Conservation (phyloP, 2,888 invertebrate genomes). For the Liopterus haemorrhoidalis region DNA sequence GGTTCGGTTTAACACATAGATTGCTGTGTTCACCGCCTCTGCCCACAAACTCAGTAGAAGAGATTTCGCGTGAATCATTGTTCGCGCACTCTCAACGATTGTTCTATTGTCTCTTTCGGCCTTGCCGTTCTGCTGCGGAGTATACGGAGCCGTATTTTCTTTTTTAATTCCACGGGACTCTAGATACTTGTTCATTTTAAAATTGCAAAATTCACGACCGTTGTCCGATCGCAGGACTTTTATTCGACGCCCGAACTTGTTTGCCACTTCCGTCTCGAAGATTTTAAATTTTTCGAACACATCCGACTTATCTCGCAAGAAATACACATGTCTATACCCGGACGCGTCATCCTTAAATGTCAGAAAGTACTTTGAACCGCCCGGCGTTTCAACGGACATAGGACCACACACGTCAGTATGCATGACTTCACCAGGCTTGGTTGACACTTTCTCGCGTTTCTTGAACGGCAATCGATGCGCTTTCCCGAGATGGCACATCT, state of each 20-base stretch:
- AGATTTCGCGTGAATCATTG: constrained; percentile 35
- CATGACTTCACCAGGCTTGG: constrained; percentile 27
- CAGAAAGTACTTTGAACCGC: constrained; percentile 24
- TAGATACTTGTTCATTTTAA: constrained; percentile 23
- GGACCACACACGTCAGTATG: constrained; percentile 26
- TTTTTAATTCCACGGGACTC: constrained; percentile 30
- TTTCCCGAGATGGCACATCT: constrained; percentile 27
- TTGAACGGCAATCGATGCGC: constrained; percentile 26
- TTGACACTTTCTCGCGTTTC: not conserved
- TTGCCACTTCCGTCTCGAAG: constrained; percentile 19
- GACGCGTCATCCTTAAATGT: constrained; percentile 28
- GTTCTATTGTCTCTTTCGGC: constrained; percentile 37
- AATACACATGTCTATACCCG: constrained; percentile 23
- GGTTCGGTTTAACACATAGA: constrained; percentile 37
- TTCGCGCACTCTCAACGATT: constrained; percentile 37
- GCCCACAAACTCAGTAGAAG: constrained; percentile 37
- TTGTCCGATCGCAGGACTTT: constrained; percentile 26
- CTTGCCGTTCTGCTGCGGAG: constrained; percentile 36
- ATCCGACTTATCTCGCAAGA: constrained; percentile 26
- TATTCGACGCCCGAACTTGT: constrained; percentile 20
- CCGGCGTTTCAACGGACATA: constrained; percentile 21
- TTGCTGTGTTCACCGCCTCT: constrained; percentile 39
- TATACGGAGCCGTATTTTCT: constrained; percentile 32
- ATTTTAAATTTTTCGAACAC: constrained; percentile 20
- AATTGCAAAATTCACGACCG: constrained; percentile 24